These are phyloP conservation scores for Bos indicus DNA, from an alignment of 2,113 vertebrate genomes.

Conservation along the genomic window DNA sequence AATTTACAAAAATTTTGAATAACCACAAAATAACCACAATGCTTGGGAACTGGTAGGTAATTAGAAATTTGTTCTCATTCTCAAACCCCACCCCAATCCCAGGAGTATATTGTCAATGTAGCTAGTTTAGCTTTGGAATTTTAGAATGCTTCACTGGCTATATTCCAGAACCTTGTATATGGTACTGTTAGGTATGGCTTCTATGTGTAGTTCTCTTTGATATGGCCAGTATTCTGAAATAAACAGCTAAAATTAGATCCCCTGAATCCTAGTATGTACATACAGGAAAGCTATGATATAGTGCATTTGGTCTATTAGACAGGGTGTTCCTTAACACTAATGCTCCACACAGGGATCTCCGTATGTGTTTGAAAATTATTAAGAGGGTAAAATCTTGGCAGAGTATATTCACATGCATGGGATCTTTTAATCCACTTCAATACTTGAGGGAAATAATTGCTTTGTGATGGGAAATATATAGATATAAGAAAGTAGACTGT, in stretches of 20 bases:
- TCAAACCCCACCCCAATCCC: background rate
- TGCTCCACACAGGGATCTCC: background rate
- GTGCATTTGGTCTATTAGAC: background rate
- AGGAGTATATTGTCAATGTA: background rate
- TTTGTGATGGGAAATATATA: background rate
- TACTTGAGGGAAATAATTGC: background rate
- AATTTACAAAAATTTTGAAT: background rate
- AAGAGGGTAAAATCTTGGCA: background rate
- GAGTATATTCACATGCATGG: background rate
- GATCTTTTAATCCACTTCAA: background rate
- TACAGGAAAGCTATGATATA: background rate
- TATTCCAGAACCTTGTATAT: background rate
- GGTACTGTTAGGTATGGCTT: background rate
- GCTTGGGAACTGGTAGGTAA: background rate
- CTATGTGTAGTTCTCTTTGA: background rate
- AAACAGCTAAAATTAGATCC: background rate
- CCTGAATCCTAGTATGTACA: background rate
- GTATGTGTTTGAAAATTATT: background rate
- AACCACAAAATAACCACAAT: background rate
- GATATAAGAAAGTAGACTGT: background rate
- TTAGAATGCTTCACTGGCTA: background rate
- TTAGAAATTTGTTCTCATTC: background rate
- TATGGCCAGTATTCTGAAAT: background rate
- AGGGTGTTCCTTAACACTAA: background rate
- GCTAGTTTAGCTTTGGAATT: background rate